phyloP scores from a whole-genome alignment of 1,140 invertebrate species.

The Vanessa atalanta region DNA sequence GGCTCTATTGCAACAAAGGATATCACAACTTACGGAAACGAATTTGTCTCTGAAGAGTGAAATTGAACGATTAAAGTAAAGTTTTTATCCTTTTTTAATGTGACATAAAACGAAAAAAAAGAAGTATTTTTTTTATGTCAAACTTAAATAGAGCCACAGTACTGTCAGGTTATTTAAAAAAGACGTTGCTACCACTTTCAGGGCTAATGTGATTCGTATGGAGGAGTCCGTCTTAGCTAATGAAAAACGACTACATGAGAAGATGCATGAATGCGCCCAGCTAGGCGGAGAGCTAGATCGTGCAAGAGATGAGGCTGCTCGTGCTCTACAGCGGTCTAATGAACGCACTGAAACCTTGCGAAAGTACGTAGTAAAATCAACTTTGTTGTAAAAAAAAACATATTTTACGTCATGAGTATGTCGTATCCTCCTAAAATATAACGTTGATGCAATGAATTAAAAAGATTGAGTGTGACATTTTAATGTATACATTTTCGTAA shows the following conservation, averaged over 20 bases:
- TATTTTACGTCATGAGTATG: no score
- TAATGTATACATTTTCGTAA: background rate
- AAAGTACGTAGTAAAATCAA: constrained; percentile 51
- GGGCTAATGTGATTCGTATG: constrained; percentile 67
- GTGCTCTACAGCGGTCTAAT: constrained; percentile 85
- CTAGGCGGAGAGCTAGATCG: constrained; percentile 85
- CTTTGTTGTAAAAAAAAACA: no score
- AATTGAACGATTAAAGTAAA: constrained; percentile 71
- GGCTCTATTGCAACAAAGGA: constrained; percentile 59
- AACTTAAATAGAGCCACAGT: no score
- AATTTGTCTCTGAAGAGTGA: constrained; percentile 59
- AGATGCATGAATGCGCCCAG: constrained; percentile 82
- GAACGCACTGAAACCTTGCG: constrained; percentile 83
- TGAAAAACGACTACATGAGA: constrained; percentile 79
- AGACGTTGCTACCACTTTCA: constrained; percentile 37
- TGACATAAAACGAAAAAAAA: no score
- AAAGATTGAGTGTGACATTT: no score
- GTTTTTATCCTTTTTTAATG: background rate
- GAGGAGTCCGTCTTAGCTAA: constrained; percentile 80
- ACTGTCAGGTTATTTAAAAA: background rate
- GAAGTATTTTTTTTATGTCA: no score
- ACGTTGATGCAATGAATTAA: no score
- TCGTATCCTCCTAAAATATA: no score
- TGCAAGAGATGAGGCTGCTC: constrained; percentile 85
- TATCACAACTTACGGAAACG: constrained; percentile 61